Evolutionary conservation across 2,888 invertebrate genomes (phyloP).

Genomic region (Rhingia campestris): DNA sequence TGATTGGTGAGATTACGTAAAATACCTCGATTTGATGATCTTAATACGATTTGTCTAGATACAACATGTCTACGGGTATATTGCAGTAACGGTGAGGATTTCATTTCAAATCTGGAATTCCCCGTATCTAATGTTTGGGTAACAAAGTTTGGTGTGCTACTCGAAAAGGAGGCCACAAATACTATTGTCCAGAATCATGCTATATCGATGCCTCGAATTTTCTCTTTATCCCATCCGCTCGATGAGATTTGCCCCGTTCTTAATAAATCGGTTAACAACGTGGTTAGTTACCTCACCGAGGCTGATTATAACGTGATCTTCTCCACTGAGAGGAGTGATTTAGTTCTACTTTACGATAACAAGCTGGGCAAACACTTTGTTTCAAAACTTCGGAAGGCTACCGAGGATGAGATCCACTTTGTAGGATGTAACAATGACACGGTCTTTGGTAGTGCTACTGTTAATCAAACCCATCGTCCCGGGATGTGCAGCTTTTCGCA

Average conservation of each 20-base stretch:
- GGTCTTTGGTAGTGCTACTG: conserved; percentile 76
- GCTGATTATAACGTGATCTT: conserved; percentile 87
- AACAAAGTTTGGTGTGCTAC: conserved; percentile 91
- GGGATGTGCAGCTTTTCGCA: conserved; percentile 77
- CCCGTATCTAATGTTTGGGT: conserved; percentile 92
- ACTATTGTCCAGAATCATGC: conserved; percentile 79
- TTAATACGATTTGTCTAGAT: conserved; percentile 82
- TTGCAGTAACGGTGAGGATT: conserved; percentile 91
- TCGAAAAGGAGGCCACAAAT: conserved; percentile 87
- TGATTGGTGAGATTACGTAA: conserved; percentile 77
- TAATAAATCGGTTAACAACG: conserved; percentile 86
- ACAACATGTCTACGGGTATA: conserved; percentile 90
- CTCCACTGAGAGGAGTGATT: conserved; percentile 89
- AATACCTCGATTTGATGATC: background rate
- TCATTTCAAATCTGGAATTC: conserved; percentile 90
- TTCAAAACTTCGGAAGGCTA: conserved; percentile 90
- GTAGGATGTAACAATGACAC: conserved; percentile 84
- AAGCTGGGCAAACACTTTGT: conserved; percentile 91
- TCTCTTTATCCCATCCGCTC: conserved; percentile 93
- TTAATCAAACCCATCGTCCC: conserved; percentile 73
- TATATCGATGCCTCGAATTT: conserved; percentile 89
- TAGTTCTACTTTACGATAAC: conserved; percentile 91
- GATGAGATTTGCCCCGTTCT: conserved; percentile 95
- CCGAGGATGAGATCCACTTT: conserved; percentile 87
- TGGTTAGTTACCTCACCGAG: conserved; percentile 86